Evolutionary conservation across 2,113 vertebrate species (phyloP).

Genomic region (Puffinus mauretanicus): DNA sequence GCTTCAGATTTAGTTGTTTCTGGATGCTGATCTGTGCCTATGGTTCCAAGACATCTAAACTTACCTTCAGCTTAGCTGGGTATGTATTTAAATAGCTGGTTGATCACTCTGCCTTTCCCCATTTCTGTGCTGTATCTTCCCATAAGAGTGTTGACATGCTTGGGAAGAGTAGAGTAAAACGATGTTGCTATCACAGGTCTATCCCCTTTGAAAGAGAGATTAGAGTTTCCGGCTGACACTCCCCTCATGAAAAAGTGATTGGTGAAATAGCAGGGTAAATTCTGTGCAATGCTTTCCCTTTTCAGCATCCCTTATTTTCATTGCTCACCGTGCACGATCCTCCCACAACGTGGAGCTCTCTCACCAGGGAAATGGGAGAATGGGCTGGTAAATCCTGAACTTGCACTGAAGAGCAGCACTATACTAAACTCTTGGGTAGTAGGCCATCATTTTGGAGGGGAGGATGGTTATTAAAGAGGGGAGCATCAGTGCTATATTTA

Average conservation of each 20-base stretch:
- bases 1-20: background rate
- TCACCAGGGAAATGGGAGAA: background rate
- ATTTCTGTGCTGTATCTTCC: background rate
- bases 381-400: background rate
- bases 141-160: background rate
- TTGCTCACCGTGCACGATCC: background rate
- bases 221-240: background rate
- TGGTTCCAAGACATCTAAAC: background rate
- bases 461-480: background rate
- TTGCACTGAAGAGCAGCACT: background rate
- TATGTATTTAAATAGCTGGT: background rate
- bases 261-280: background rate
- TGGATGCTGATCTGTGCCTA: background rate
- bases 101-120: background rate
- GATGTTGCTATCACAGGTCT: background rate
- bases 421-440: background rate
- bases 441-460: background rate
- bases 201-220: background rate
- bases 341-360: conserved; percentile 31
- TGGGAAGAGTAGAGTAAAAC: background rate
- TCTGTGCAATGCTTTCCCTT: background rate
- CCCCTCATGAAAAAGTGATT: background rate
- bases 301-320: background rate
- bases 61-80: background rate
- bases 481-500: background rate